Conservation (phyloP, 2,888 invertebrate species). For the Labia minor region DNA sequence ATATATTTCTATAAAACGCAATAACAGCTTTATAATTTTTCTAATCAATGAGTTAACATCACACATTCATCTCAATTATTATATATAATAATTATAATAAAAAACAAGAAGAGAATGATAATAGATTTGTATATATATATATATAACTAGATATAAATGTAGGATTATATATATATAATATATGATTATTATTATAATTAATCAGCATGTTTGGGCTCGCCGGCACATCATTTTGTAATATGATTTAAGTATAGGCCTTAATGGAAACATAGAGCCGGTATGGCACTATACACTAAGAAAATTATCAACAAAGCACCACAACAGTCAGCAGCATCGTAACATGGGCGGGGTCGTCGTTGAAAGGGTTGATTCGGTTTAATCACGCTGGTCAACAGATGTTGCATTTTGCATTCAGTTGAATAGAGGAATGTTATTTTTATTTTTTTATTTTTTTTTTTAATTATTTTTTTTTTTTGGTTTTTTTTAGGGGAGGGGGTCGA, state of each 20-base stretch:
- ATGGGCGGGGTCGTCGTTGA: background rate
- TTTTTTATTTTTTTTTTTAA: too few relatives aligned
- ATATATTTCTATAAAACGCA: background rate
- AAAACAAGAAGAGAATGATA: background rate
- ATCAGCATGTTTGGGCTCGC: constrained; percentile 13
- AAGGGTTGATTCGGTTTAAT: too few relatives aligned
- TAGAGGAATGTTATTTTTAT: too few relatives aligned
- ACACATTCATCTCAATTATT: background rate
- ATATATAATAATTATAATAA: background rate
- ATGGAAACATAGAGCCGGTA: constrained; percentile 26
- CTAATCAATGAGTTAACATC: background rate
- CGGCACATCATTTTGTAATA: background rate
- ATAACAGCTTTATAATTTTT: background rate
- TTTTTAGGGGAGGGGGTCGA: too few relatives aligned
- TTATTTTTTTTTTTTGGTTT: too few relatives aligned
- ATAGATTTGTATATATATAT: background rate
- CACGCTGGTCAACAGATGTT: too few relatives aligned
- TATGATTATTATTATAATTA: background rate
- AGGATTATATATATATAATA: background rate
- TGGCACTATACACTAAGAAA: constrained; percentile 13
- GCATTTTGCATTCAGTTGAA: too few relatives aligned
- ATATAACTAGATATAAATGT: background rate
- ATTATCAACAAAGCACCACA: constrained; percentile 13
- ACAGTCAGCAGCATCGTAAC: background rate
- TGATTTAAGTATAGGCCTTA: constrained; percentile 25